Evolutionary conservation across 2,888 invertebrate genomes (phyloP), one percentile per base, ranked within the genome.

Genomic region (Drosophila nigritarsus): DNA sequence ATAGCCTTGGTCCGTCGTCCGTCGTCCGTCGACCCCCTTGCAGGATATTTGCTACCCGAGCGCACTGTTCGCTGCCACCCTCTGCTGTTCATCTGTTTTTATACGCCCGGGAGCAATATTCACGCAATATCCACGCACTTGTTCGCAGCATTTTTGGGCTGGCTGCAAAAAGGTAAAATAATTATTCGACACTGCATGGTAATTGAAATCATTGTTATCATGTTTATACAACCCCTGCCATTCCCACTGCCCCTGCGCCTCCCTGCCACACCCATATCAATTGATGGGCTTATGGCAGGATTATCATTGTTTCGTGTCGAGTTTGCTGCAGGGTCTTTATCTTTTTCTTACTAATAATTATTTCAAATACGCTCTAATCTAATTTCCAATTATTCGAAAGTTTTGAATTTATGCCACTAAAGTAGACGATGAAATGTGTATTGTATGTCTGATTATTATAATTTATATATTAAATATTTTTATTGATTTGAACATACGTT

Each of bases 51-150:
- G 42, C 42, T 6, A 42, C 42, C 42, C 42, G 20, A 13, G 20
- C 20, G 2, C 20, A 11, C 42, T 20, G 42, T 6, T 42, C 45
- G 20, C 42, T 38, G 24, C 56, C 48, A 48, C 50, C 45, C 65
- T 50, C 61, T 60, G 61, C 53, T 65, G 81, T 71, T 91, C 90
- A 91, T 91, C 92, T 92, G 91, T 80, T 92, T 85, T 90, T 91
- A 87, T 90, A 79, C 91, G 91, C 91, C 91, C 91, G 91, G 91
- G 92, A 92, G 91, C 92, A 90, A 91, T 91, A 91, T 91, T 89
- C 87, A 90, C 90, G 90, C 90, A 82, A 80, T 49, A 70, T 83
- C 78, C 72, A 80, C 80, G 88, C 90, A 89, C 83, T 89, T 87
- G 89, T 78, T 83, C 82, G 55, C 79, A 82, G 65, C 72, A 65